Base-by-base conservation (phyloP, 2,797 vertebrate species). In the Euphonia xanthogaster region DNA sequence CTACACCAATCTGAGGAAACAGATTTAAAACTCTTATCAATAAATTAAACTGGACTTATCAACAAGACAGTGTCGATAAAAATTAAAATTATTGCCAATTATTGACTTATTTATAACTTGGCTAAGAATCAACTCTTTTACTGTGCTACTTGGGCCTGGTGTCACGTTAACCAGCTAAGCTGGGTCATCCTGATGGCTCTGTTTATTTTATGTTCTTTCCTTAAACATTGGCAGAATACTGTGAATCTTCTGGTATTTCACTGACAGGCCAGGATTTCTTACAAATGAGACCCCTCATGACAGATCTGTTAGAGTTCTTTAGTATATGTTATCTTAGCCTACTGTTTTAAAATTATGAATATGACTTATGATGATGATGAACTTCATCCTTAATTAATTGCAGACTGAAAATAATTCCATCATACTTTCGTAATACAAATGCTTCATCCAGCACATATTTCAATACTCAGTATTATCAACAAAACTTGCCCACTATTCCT, bases 111-210 rank as follows among this genome's bases (percentile, higher is more conserved):
- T 88, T 95, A 78, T 10, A 0, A 53, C 28, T 58, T 94, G 76
- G 63, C 62, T 80, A 57, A 40, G 28, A 57, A 61, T 77, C 67
- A 86, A 39, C 42, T 90, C 85, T 86, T 65, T 58, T 62, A 48
- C 66, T 62, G 47, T 70, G 47, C 73, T 88, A 4, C 37, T 35
- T 84, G 61, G 57, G 57, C 25, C 55, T 44, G 63, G 27, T 95
- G 94, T 96, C 96, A 96, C 0, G 10, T 81, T 95, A 94, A 90
- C 93, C 90, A 50, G 63, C 55, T 30, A 22, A 54, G 54, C 79
- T 93, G 60, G 94, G 96, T 97, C 95, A 94, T 60, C 37, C 58
- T 94, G 88, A 74, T 76, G 86, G 63, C 35, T 68, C 54, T 79
- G 35, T 76, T 80, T 92, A 62, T 88, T 96, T 91, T 50, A 28